Evolutionary conservation across 2,113 vertebrate genomes (phyloP), one percentile per base, ranked within the genome.

Genomic region (Proterorhinus semilunaris): DNA sequence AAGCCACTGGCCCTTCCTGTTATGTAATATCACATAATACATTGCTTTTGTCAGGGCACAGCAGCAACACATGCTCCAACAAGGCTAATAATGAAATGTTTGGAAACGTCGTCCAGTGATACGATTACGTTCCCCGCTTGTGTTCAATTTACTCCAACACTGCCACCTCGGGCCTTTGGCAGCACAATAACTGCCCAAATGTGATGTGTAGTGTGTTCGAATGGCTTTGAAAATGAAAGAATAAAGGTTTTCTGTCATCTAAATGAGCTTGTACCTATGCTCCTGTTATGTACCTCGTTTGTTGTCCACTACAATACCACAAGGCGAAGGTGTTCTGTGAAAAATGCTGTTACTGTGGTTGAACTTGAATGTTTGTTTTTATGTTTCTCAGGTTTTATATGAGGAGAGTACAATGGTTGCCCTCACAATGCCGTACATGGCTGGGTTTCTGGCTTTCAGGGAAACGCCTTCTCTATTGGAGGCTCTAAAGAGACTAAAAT

Each of bases 401-500:
- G 93, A 96, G 81, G 94, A 97, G 8, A 94, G 91, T 81, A 84
- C 54, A 72, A 94, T 96, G 96, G 94, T 98, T 77, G 65, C 82
- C 27, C 87, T 98, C 65, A 89, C 51, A 0, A 87, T 94, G 5
- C 97, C 96, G 0, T 99, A 99, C 9, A 57, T 98, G 10, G 86
- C 97, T 0, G 97, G 97, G 1, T 98, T 96, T 89, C 72, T 98
- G 83, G 97, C 95, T 66, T 98, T 98, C 87, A 90, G 97, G 44
- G 97, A 98, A 83, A 93, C 86, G 0, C 93, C 95, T 0, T 94
- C 93, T 79, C 89, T 98, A 69, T 89, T 94, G 75, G 94, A 96
- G 0, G 92, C 95, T 2, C 80, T 98, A 27, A 87, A 71, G 79
- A 93, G 89, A 15, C 87, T 98, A 44, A 77, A 86, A 85, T 82